Evolutionary conservation across 1,140 invertebrate genomes (phyloP).

Genomic region (Tetramorium simillimum): DNA sequence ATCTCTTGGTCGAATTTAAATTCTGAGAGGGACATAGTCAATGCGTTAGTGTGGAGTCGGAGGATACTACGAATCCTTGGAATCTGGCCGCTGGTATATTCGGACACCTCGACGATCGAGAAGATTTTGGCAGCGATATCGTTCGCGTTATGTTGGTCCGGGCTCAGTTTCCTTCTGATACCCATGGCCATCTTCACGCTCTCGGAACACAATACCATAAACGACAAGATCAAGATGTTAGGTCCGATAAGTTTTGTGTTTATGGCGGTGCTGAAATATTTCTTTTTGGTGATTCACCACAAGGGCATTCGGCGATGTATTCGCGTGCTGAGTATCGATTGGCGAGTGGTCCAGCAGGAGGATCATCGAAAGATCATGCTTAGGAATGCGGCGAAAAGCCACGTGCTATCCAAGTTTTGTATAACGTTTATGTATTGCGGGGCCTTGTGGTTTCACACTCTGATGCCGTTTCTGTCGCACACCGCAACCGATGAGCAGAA

Average conservation of each 20-base stretch:
- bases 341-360: not conserved
- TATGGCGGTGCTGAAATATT: not conserved
- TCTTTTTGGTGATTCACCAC: not conserved
- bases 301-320: not conserved
- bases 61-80: not conserved
- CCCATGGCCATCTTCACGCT: not conserved
- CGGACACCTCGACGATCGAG: not conserved
- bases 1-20: not conserved
- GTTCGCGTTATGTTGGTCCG: not conserved
- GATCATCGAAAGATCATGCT: slow-evolving; percentile 30
- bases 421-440: slow-evolving; percentile 27
- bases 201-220: not conserved
- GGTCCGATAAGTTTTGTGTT: not conserved
- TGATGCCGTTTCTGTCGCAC: slow-evolving; percentile 25
- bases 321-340: not conserved
- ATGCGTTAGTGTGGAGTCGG: not conserved
- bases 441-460: not conserved
- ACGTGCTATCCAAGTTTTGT: slow-evolving; percentile 23
- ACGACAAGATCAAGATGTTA: not conserved
- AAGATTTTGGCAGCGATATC: slow-evolving; percentile 12
- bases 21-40: not conserved
- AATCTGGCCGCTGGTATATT: not conserved
- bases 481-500: slow-evolving; percentile 12
- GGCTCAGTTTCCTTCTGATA: not conserved
- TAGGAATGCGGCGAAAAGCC: slow-evolving; percentile 21